Evolutionary conservation across 2,113 vertebrate genomes (phyloP), one percentile per base, ranked within the genome.

Genomic region (Scartelaos histophorus): DNA sequence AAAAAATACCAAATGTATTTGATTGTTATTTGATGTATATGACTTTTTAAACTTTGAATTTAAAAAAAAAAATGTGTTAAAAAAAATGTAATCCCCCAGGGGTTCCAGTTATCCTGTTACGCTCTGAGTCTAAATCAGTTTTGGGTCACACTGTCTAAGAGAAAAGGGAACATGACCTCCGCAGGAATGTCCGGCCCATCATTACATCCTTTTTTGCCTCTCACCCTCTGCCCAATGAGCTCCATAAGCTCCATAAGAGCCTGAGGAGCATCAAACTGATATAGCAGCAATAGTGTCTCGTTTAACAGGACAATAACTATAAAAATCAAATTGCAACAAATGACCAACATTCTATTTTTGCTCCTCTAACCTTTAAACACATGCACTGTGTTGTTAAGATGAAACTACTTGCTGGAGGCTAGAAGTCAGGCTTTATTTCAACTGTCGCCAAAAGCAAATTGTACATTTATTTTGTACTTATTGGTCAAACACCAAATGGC

Each of bases 301-400:
- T 81, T 87, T 94, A 95, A 94, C 85, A 90, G 79, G 84, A 92
- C 88, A 78, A 95, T 95, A 95, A 95, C 95, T 96, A 95, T 97
- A 97, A 98, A 97, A 95, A 65, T 34, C 25, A 71, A 90, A 84
- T 75, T 90, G 93, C 86, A 93, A 95, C 73, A 93, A 93, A 92
- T 90, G 19, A 93, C 94, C 92, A 92, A 94, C 96, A 94, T 94
- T 93, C 95, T 94, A 94, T 95, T 95, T 95, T 94, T 92, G 80
- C 80, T 89, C 82, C 92, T 93, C 87, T 96, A 96, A 95, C 94
- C 95, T 96, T 96, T 96, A 94, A 95, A 93, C 94, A 94, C 95
- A 94, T 93, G 89, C 94, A 51, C 69, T 51, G 19, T 45, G 67
- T 66, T 88, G 87, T 84, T 81, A 89, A 91, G 87, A 93, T 94